Evolutionary conservation across 2,888 invertebrate species (phyloP).

Genomic region (Lordiphosa andalusiaca): DNA sequence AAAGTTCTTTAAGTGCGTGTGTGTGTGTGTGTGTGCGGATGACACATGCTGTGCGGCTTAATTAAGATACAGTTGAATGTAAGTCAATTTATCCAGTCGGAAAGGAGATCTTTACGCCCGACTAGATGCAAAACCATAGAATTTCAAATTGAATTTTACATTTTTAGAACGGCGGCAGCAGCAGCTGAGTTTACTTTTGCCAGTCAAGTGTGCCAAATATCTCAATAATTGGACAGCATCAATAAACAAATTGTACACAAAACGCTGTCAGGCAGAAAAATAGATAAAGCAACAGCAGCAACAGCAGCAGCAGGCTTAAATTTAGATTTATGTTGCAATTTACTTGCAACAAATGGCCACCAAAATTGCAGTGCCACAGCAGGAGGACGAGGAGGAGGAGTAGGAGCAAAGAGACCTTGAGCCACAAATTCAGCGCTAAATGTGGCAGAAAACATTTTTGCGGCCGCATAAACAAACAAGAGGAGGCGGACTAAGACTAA

Average conservation of each 20-base stretch:
- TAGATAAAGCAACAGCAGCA: too few species aligned
- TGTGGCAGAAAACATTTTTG: slow-evolving; percentile 38
- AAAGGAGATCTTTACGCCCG: too few species aligned
- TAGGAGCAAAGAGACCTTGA: slow-evolving; percentile 40
- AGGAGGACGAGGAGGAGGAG: slow-evolving; percentile 10
- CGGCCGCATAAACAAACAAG: slow-evolving; percentile 36
- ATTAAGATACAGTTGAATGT: too few species aligned
- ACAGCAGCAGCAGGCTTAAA: slow-evolving; percentile 17
- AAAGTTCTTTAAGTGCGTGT: too few species aligned
- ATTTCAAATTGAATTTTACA: slow-evolving; percentile 10
- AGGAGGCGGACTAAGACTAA: slow-evolving; percentile 14
- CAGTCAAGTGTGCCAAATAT: slow-evolving; percentile 46
- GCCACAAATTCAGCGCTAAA: slow-evolving; percentile 48
- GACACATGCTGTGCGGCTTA: too few species aligned
- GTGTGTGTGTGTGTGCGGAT: too few species aligned
- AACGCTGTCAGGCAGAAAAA: too few species aligned
- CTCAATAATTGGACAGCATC: slow-evolving; percentile 39
- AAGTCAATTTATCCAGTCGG: slow-evolving; percentile 19
- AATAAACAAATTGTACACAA: slow-evolving; percentile 29
- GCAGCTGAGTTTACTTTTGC: slow-evolving; percentile 15
- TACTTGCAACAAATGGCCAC: slow-evolving; percentile 41
- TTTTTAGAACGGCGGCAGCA: slow-evolving; percentile 11
- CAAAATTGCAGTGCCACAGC: slow-evolving; percentile 34
- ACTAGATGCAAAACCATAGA: too few species aligned
- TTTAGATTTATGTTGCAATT: slow-evolving; percentile 37